Evolutionary conservation across 2,113 vertebrate species (phyloP).

Genomic region (Pantherophis guttatus): DNA sequence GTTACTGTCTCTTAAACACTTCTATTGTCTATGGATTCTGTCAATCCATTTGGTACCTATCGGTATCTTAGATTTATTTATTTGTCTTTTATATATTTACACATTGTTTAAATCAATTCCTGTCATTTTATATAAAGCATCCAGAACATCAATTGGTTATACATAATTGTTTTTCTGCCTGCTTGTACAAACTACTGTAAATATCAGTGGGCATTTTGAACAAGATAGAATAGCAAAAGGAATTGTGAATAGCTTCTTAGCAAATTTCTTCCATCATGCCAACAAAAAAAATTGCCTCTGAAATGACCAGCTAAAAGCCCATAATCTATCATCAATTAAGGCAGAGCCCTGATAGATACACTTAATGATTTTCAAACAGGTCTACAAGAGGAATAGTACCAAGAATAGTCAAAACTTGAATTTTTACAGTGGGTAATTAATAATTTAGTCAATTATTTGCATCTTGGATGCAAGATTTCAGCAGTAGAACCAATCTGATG

Average conservation of each 20-base stretch:
- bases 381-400: neutral
- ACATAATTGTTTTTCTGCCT: neutral
- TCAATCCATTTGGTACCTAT: neutral
- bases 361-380: constrained; percentile 19
- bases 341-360: neutral
- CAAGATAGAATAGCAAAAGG: neutral
- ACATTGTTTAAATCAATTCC: neutral
- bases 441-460: neutral
- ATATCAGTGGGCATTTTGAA: neutral
- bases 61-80: neutral
- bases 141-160: neutral
- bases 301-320: constrained; percentile 6
- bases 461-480: neutral
- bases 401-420: neutral
- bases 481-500: neutral
- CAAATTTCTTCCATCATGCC: neutral
- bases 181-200: neutral
- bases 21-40: neutral
- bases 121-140: neutral
- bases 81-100: neutral
- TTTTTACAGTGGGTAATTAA: neutral
- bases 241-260: constrained; percentile 6
- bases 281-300: constrained; percentile 1
- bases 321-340: constrained; percentile 7
- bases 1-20: neutral